phyloP scores from a whole-genome alignment of 2,797 vertebrate genomes.

The Gobio occitaniae region DNA sequence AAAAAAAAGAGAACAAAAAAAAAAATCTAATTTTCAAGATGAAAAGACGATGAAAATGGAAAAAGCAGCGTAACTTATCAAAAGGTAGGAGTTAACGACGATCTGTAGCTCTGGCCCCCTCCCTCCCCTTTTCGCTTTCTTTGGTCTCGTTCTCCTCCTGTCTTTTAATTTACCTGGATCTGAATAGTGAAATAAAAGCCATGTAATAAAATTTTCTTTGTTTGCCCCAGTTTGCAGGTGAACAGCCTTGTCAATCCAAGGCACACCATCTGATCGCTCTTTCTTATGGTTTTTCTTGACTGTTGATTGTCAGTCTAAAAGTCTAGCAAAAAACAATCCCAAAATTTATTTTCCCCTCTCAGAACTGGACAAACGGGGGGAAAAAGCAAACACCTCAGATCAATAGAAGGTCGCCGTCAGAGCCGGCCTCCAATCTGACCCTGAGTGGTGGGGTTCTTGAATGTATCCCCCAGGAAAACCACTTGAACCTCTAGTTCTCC shows the following conservation, averaged over 20 bases:
- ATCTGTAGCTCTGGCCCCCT: slow-evolving; percentile 63
- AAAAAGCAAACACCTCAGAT: not conserved
- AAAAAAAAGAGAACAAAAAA: not conserved
- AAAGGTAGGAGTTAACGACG: slow-evolving; percentile 62
- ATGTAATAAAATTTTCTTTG: slow-evolving; percentile 71
- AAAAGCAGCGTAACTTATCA: slow-evolving; percentile 61
- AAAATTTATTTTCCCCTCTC: slow-evolving; percentile 52
- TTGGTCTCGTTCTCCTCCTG: slow-evolving; percentile 50
- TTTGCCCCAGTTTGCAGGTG: slow-evolving; percentile 64
- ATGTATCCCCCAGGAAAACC: slow-evolving; percentile 15
- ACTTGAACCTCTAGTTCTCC: slow-evolving; percentile 36
- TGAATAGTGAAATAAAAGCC: slow-evolving; percentile 68
- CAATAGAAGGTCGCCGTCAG: not conserved
- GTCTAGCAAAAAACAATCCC: slow-evolving; percentile 8
- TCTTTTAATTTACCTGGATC: slow-evolving; percentile 63
- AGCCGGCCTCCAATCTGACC: not conserved
- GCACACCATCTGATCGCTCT: slow-evolving; percentile 9
- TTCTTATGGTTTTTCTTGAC: not conserved
- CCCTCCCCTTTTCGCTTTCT: slow-evolving; percentile 28
- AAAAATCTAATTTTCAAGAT: slow-evolving; percentile 52
- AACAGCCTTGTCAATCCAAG: slow-evolving; percentile 46
- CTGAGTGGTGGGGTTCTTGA: slow-evolving; percentile 30
- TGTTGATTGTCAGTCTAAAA: slow-evolving; percentile 21
- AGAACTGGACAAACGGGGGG: slow-evolving; percentile 52
- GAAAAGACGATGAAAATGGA: slow-evolving; percentile 32